phyloP scores from a whole-genome alignment of 2,797 vertebrate genomes.

The Euphonia xanthogaster region DNA sequence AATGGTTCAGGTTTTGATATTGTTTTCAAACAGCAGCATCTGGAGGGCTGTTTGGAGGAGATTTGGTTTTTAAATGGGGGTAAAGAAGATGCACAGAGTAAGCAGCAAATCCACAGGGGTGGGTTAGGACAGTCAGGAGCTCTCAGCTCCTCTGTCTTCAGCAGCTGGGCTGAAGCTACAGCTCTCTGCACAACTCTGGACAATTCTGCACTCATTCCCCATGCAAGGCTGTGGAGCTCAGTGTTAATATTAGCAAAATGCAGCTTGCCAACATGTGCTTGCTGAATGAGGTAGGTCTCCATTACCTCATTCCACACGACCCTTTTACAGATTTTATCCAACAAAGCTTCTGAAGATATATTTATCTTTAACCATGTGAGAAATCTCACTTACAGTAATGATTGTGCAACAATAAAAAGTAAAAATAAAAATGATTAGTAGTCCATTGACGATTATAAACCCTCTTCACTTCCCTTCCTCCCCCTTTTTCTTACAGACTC shows the following conservation, averaged over 20 bases:
- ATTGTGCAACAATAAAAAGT: conserved; percentile 38
- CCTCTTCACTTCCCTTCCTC: background rate
- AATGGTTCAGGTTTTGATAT: background rate
- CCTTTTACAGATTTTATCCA: conserved; percentile 31
- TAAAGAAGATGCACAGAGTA: background rate
- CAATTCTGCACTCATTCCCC: background rate
- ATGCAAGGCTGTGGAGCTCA: background rate
- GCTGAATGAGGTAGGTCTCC: conserved; percentile 47
- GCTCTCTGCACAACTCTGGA: background rate
- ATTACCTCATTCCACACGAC: conserved; percentile 43
- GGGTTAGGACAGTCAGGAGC: background rate
- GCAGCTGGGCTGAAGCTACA: background rate
- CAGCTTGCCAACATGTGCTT: conserved; percentile 27
- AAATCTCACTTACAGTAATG: conserved; percentile 38
- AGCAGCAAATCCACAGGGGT: background rate
- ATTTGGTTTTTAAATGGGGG: background rate
- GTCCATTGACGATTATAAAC: background rate
- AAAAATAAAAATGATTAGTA: conserved; percentile 53
- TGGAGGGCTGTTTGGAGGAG: background rate
- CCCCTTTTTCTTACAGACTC: background rate
- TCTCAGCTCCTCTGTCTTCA: background rate
- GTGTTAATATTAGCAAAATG: background rate
- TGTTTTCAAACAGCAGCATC: background rate
- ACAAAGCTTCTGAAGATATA: conserved; percentile 35
- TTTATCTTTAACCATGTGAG: conserved; percentile 48